Conservation (phyloP, 2,113 vertebrate genomes). For the Ramphastos sulfuratus region DNA sequence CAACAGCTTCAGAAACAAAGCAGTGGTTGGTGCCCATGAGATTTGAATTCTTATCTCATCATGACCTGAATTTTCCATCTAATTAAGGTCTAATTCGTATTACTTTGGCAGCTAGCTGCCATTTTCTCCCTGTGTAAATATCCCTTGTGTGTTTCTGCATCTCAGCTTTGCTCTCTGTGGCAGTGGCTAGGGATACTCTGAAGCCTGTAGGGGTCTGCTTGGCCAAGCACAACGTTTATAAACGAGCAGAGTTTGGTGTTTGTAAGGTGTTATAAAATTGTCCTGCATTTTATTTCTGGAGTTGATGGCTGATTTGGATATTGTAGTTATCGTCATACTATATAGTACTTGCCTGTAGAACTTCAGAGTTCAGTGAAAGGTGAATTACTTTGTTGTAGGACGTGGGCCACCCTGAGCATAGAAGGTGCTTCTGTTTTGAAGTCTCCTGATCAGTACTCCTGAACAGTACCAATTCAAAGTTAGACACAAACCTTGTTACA, state of each 20-base stretch:
- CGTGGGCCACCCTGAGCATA: neutral
- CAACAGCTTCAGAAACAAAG: constrained; percentile 27
- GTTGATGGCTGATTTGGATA: neutral
- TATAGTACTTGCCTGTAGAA: neutral
- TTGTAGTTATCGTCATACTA: neutral
- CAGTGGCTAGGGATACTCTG: neutral
- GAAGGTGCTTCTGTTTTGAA: neutral
- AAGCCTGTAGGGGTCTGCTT: neutral
- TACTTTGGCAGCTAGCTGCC: constrained; percentile 27
- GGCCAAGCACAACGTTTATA: neutral
- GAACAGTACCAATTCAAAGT: neutral
- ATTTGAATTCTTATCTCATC: constrained; percentile 50
- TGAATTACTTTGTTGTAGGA: neutral
- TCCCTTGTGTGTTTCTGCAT: constrained; percentile 14
- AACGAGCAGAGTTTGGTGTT: neutral
- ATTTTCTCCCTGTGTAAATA: neutral
- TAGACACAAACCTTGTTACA: neutral
- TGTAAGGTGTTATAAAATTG: neutral
- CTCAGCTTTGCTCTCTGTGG: neutral
- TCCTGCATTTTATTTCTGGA: neutral
- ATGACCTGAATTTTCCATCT: constrained; percentile 62
- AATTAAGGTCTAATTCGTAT: constrained; percentile 57
- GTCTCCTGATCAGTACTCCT: too few relatives aligned
- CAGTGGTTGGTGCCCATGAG: neutral
- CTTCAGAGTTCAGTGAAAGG: neutral